Evolutionary conservation across 2,113 vertebrate genomes (phyloP).

Genomic region (Macaca fascicularis): T2T-MFA8v1.1 NC_088380.1:64190501-64191000

Average conservation of each 20-base stretch:
- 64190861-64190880: neutral
- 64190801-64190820: accelerated
- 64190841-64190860: neutral
- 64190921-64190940: neutral
- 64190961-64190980: neutral
- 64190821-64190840: neutral
- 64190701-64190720: neutral
- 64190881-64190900: neutral
- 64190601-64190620: too few species aligned
- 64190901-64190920: neutral
- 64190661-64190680: neutral
- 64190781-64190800: too few species aligned
- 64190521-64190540: too few species aligned
- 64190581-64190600: too few species aligned
- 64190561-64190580: too few species aligned
- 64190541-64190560: too few species aligned
- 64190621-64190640: too few species aligned
- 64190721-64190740: neutral
- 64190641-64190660: accelerated
- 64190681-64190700: neutral
- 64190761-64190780: accelerated
- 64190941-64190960: neutral
- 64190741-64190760: neutral
- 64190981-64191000: neutral
- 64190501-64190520: too few species aligned